phyloP scores from a whole-genome alignment of 2,888 invertebrate genomes.

The Archaeoteleia sp. region DNA sequence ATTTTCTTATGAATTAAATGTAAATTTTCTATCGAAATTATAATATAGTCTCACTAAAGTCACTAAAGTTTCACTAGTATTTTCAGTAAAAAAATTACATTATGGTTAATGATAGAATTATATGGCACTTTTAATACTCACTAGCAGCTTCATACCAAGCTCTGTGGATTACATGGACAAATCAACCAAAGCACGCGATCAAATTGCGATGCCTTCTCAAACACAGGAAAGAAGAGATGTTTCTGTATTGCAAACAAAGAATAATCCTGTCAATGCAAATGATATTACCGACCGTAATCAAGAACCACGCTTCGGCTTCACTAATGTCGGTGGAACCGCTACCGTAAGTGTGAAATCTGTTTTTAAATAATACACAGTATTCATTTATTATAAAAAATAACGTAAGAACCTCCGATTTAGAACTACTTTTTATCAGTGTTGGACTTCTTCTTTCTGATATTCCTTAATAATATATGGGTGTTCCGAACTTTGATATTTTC shows the following conservation, averaged over 20 bases:
- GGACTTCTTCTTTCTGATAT: no score
- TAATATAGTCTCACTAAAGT: no score
- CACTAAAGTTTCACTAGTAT: no score
- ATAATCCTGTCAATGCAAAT: slow-evolving; percentile 52
- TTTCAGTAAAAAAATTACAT: no score
- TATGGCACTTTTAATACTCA: slow-evolving; percentile 9
- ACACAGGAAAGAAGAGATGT: slow-evolving; percentile 57
- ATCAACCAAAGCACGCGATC: slow-evolving; percentile 63
- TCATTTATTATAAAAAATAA: no score
- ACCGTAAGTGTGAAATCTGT: slow-evolving; percentile 65
- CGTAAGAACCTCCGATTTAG: no score
- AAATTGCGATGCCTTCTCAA: slow-evolving; percentile 66
- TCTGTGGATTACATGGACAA: slow-evolving; percentile 67
- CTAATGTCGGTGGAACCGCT: slow-evolving; percentile 69
- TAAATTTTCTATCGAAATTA: no score
- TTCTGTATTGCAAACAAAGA: slow-evolving; percentile 45
- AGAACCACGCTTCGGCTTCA: slow-evolving; percentile 73
- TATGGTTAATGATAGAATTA: no score
- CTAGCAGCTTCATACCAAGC: slow-evolving; percentile 75
- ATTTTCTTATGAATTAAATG: neutral
- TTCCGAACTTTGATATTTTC: no score
- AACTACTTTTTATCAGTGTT: no score
- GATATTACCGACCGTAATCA: slow-evolving; percentile 65
- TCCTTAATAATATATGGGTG: no score
- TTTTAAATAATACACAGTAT: no score